A percentile compares a stretch with the other conserved stretches of the same genome.
Conservation (phyloP, 2,113 vertebrate species). For the Cairina moschata region DNA sequence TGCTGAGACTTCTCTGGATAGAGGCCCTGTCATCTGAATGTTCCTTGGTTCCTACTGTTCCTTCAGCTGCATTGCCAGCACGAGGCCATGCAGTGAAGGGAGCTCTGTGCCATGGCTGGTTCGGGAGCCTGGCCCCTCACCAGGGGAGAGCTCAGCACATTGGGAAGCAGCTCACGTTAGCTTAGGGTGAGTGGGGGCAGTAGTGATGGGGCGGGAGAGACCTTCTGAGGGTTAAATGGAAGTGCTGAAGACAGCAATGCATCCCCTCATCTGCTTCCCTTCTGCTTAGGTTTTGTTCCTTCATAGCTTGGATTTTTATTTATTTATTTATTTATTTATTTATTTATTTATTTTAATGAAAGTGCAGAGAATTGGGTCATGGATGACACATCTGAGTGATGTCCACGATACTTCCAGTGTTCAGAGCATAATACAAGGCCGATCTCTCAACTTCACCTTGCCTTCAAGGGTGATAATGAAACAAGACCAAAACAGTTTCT, state of each 20-base stretch:
- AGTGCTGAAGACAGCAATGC: not conserved
- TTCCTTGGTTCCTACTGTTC: not conserved
- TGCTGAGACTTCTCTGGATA: not conserved
- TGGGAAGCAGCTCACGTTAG: not conserved
- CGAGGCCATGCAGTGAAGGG: fast-evolving
- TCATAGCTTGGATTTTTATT: not conserved
- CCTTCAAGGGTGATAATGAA: not conserved
- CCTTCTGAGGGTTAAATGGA: not conserved
- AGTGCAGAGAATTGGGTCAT: not conserved
- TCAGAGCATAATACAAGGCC: not conserved
- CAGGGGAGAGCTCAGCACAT: not conserved
- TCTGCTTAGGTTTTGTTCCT: not conserved
- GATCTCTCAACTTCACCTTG: not conserved
- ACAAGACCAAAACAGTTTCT: not conserved
- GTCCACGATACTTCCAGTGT: not conserved
- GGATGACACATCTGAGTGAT: not conserved
- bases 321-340: not conserved
- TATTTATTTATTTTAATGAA: not conserved
- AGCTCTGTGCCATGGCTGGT: not conserved
- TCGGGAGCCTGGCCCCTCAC: not conserved
- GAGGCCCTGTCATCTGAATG: not conserved
- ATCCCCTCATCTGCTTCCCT: not conserved
- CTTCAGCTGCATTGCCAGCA: not conserved
- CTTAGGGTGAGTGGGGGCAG: not conserved
- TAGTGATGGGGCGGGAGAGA: not conserved